phyloP scores from a whole-genome alignment of 2,113 vertebrate species.

The Semnornis frantzii region DNA sequence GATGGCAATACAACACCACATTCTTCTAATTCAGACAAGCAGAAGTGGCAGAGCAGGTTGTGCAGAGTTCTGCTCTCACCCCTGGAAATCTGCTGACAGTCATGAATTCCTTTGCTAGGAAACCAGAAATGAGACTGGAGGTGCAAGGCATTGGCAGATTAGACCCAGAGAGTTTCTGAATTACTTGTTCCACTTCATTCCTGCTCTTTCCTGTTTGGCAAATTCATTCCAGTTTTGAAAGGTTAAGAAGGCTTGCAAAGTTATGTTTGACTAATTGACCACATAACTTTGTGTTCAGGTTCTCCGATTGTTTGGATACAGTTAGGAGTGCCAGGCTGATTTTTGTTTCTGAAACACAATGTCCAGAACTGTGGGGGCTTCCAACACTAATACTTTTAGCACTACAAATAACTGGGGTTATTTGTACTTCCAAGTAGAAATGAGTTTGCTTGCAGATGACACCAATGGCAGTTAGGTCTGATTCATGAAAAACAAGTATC shows the following conservation, averaged over 20 bases:
- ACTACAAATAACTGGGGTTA: background rate
- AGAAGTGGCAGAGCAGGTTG: background rate
- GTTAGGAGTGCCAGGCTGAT: background rate
- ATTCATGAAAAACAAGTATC: background rate
- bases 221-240: conserved; percentile 42
- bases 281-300: background rate
- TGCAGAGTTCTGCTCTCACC: conserved; percentile 2
- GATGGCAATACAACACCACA: background rate
- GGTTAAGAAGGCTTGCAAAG: conserved; percentile 15
- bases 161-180: conserved; percentile 8
- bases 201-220: conserved; percentile 24
- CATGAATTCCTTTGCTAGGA: background rate
- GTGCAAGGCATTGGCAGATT: background rate
- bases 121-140: background rate
- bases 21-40: background rate
- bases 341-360: conserved; percentile 3
- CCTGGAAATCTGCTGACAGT: conserved; percentile 32
- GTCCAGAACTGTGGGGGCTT: background rate
- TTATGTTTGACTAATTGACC: conserved; percentile 14
- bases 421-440: no score
- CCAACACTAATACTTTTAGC: background rate
- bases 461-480: background rate
- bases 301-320: background rate
- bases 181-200: conserved; percentile 47
- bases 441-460: background rate